Percentiles rank a stretch among this genome's conserved stretches.
phyloP scores from a whole-genome alignment of 2,888 invertebrate species.

The Dryomyza anilis region DNA sequence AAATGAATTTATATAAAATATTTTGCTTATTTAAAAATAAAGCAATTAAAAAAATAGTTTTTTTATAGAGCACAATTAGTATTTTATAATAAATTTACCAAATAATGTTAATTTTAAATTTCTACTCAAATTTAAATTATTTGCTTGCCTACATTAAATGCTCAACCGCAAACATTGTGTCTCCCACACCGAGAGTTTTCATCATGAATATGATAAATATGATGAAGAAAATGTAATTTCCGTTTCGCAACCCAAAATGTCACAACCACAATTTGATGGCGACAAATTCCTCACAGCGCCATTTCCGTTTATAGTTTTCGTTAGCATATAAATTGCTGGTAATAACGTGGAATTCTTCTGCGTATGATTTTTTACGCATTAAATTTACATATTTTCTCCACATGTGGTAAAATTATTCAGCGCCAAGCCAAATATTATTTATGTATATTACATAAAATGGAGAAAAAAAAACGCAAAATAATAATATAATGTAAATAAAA shows the following conservation, averaged over 20 bases:
- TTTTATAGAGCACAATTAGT: too few relatives aligned
- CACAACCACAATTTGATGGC: slow-evolving; percentile 31
- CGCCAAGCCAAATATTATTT: neutral
- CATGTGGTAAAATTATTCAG: neutral
- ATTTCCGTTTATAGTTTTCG: slow-evolving; percentile 33
- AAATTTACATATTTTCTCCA: slow-evolving; percentile 23
- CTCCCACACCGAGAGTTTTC: too few relatives aligned
- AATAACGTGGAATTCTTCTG: slow-evolving; percentile 32
- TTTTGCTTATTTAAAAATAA: too few relatives aligned
- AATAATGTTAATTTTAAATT: too few relatives aligned
- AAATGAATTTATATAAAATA: too few relatives aligned
- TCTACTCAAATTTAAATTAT: too few relatives aligned
- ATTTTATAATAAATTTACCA: too few relatives aligned
- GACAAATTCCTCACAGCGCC: slow-evolving; percentile 30
- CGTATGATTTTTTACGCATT: slow-evolving; percentile 10
- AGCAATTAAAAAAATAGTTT: too few relatives aligned
- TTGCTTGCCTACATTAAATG: too few relatives aligned
- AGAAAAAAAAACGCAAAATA: neutral
- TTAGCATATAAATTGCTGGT: slow-evolving; percentile 36
- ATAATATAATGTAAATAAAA: neutral
- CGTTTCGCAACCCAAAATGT: slow-evolving; percentile 9
- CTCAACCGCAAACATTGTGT: too few relatives aligned
- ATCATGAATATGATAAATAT: too few relatives aligned
- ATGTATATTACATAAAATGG: neutral
- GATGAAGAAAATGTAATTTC: slow-evolving; percentile 20